phyloP scores from a whole-genome alignment of 2,797 vertebrate species.

The Molossus alvarezi region DNA sequence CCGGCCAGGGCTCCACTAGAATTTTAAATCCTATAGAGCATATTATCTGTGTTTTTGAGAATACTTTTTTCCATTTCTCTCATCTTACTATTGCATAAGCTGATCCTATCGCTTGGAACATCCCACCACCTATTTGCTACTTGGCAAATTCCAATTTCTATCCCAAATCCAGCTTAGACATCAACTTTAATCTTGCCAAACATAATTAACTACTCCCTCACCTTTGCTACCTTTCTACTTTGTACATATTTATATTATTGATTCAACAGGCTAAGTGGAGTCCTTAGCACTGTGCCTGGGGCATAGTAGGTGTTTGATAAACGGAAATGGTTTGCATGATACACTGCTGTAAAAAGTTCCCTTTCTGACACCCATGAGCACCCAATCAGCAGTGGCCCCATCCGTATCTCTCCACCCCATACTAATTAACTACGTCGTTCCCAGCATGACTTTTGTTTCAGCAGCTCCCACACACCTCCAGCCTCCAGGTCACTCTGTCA shows the following conservation, averaged over 20 bases:
- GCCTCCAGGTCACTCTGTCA: neutral
- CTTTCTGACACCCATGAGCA: neutral
- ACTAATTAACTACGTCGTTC: neutral
- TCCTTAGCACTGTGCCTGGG: neutral
- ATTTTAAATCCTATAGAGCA: neutral
- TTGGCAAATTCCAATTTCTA: neutral
- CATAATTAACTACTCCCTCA: neutral
- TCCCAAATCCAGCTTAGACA: neutral
- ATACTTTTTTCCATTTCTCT: neutral
- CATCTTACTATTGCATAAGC: neutral
- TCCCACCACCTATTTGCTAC: neutral
- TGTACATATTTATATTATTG: neutral
- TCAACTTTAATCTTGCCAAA: conserved; percentile 7
- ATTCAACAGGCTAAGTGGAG: neutral
- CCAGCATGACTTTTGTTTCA: neutral
- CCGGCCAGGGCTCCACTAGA: neutral
- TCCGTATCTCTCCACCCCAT: neutral
- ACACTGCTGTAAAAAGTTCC: neutral
- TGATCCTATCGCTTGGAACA: neutral
- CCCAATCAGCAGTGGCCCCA: neutral
- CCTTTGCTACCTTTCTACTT: neutral
- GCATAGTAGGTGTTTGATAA: neutral
- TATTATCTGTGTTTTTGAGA: neutral
- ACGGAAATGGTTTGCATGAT: neutral
- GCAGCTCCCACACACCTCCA: neutral